Evolutionary conservation across 2,113 vertebrate species (phyloP), one percentile per base, ranked within the genome.

Genomic region (Lichenostomus cassidix): DNA sequence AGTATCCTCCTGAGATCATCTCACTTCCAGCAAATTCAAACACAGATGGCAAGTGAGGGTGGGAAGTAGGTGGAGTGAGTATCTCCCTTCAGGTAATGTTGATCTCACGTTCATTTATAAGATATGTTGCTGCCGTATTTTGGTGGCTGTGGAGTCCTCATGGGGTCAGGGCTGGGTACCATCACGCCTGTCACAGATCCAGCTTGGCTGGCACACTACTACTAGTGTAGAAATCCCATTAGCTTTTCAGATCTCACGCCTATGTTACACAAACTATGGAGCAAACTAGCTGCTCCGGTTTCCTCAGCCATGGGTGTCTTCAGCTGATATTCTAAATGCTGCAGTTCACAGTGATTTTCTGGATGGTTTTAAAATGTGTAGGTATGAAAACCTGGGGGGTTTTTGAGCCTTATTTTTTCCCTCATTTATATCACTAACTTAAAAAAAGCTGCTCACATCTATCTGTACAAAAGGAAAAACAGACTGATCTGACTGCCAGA

Each of bases 41-140:
- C 42, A 82, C 73, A 94, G 92, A 67, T 67, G 73, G 69, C 56
- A 84, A 91, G 33, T 46, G 80, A 83, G 89, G 47, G 69, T 89
- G 87, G 37, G 60, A 83, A 92, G 77, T 62, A 90, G 77, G 59
- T 94, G 41, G 71, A 90, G 37, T 65, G 39, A 91, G 39, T 50
- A 82, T 91, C 12, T 53, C 60, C 27, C 65, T 84, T 69, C 84
- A 90, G 83, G 55, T 95, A 73, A 75, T 35, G 42, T 53, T 35
- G 5, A 20, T 85, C 6, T 75, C 44, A 55, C 39, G 29, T 39
- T 92, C 39, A 29, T 12, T 56, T 91, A 23, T 35, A 49, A 46
- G 56, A 35, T 8, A 24, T 0, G 2, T 25, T 85, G 33, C 35
- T 91, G 58, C 6, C 69, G 20, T 16, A 44, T 53, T 93, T 89